Base-by-base conservation (phyloP, 2,113 vertebrate genomes). In the Rattus rattus region DNA sequence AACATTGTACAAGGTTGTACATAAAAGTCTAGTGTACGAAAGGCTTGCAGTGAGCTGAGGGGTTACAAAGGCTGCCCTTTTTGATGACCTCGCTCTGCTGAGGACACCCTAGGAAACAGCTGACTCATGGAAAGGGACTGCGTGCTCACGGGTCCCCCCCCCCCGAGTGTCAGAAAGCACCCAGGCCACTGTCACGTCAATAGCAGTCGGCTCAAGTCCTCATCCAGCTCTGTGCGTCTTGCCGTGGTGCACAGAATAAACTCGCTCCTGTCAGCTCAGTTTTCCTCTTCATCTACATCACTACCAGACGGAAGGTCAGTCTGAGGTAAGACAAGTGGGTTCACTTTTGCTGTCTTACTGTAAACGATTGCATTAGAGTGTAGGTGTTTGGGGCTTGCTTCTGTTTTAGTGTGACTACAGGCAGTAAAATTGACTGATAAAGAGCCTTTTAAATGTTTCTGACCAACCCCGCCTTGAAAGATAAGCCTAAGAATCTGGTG, bases 1-100 rank as follows among this genome's bases (percentile, higher is more conserved):
- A 98, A 98, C 96, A 97, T 97, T 93, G 88, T 90, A 97, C 97
- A 98, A 94, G 97, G 67, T 95, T 96, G 97, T 96, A 97, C 95
- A 96, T 59, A 97, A 96, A 95, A 98, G 85, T 98, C 97, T 28
- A 97, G 96, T 26, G 97, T 97, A 97, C 63, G 97, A 96, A 98
- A 97, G 95, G 69, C 95, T 97, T 73, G 94, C 96, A 1, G 90
- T 91, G 97, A 96, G 95, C 87, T 76, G 96, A 96, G 95, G 95
- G 95, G 90, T 79, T 85, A 76, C 75, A 94, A 96, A 97, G 93
- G 97, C 91, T 84, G 20, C 36, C n/a, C 36, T 73, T 19, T 19
- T 19, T 19, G 17, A 95, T 96, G 97, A 98, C 56, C 76, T 80
- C 77, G 96, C 97, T 94, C 95, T 98, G 83, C 80, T 97, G 83